phyloP scores from a whole-genome alignment of 1,140 invertebrate genomes.

The Brachionus koreanus region DNA sequence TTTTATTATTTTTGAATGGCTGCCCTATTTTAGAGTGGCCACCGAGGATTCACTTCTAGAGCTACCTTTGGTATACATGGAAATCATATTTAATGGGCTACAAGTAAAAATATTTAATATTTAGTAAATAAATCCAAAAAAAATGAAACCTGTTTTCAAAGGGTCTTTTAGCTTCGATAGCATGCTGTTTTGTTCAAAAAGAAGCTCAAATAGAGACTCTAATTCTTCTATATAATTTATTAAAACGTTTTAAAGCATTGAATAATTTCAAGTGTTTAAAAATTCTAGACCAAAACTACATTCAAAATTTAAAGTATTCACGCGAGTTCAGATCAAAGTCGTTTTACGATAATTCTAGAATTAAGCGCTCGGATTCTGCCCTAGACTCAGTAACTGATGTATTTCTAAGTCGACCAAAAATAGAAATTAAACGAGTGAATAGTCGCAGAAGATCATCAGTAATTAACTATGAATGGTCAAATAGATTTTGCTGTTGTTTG shows the following conservation, averaged over 20 bases:
- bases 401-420: neutral
- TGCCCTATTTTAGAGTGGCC: slow-evolving; percentile 4
- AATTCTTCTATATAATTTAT: neutral
- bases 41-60: slow-evolving; percentile 18
- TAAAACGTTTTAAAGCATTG: neutral
- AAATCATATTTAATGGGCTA: neutral
- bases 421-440: neutral
- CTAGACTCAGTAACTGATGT: neutral
- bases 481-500: neutral
- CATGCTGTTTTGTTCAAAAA: slow-evolving; percentile 42
- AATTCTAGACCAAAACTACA: neutral
- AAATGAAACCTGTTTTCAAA: neutral
- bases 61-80: slow-evolving; percentile 10
- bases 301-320: neutral
- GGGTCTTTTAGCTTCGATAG: slow-evolving; percentile 31
- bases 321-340: neutral
- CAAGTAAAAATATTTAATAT: neutral
- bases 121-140: neutral
- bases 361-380: neutral
- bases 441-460: neutral
- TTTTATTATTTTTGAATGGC: slow-evolving; percentile 41
- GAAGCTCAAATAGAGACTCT: slow-evolving; percentile 25
- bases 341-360: neutral
- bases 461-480: neutral
- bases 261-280: neutral